A percentile compares a stretch with the other conserved stretches of the same genome.
These are phyloP conservation scores for Timandra comae DNA, from an alignment of 2,888 invertebrate genomes.

Conservation along the genomic window DNA sequence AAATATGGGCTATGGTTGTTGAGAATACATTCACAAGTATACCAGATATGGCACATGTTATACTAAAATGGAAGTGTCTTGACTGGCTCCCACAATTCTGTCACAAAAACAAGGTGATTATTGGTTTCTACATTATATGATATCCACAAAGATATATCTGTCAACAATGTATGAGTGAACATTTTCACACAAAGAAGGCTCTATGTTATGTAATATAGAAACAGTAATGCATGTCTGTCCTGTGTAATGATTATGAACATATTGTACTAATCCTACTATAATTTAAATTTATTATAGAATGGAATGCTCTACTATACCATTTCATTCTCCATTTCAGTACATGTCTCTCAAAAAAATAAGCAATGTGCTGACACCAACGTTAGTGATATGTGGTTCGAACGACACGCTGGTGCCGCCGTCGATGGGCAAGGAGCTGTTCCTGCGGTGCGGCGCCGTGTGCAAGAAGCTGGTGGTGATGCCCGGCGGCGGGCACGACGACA, in stretches of 20 bases:
- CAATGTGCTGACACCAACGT: conserved; percentile 83
- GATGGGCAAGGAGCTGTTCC: conserved; percentile 91
- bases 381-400: conserved; percentile 92
- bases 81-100: conserved; percentile 87
- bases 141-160: too few relatives aligned
- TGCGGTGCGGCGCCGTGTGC: conserved; percentile 82
- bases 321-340: conserved; percentile 84
- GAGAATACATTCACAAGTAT: conserved; percentile 98
- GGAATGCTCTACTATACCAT: too few relatives aligned
- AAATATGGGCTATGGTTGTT: conserved; percentile 90
- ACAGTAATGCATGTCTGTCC: too few relatives aligned
- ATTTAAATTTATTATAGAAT: too few relatives aligned
- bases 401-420: conserved; percentile 92
- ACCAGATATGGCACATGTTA: conserved; percentile 91
- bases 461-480: conserved; percentile 88
- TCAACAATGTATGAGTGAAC: too few relatives aligned
- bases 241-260: too few relatives aligned
- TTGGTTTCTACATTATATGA: too few relatives aligned
- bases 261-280: too few relatives aligned
- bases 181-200: too few relatives aligned
- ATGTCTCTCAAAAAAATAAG: conserved; percentile 84
- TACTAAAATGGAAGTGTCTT: conserved; percentile 84
- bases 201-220: too few relatives aligned
- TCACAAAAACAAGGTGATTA: conserved; percentile 97
- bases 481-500: conserved; percentile 95